A percentile compares a stretch with the other conserved stretches of the same genome.
These are phyloP conservation scores for Orcinus orca DNA, from an alignment of 2,113 vertebrate species.

Conservation along the genomic window DNA sequence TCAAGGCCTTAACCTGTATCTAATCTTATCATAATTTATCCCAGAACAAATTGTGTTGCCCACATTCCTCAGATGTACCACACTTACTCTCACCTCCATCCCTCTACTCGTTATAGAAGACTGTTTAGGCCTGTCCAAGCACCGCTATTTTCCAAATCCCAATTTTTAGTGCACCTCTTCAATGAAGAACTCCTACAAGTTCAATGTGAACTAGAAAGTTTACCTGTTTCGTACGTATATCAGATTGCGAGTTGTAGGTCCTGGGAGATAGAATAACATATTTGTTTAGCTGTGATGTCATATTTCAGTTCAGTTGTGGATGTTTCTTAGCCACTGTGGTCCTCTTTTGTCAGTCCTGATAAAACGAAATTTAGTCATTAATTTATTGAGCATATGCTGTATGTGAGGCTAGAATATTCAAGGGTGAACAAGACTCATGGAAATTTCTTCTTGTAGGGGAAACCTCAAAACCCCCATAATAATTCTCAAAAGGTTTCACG, in stretches of 20 bases:
- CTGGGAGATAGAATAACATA: background rate
- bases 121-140: background rate
- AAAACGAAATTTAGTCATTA: background rate
- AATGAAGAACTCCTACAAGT: background rate
- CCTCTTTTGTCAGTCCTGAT: background rate
- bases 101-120: background rate
- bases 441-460: background rate
- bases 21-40: background rate
- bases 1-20: background rate
- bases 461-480: background rate
- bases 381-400: background rate
- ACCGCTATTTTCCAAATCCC: background rate
- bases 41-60: background rate
- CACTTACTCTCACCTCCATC: background rate
- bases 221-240: background rate
- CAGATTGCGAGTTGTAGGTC: background rate
- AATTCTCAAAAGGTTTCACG: background rate
- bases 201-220: background rate
- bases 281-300: background rate
- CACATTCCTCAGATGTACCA: background rate
- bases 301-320: background rate
- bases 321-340: background rate
- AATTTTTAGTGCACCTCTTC: background rate
- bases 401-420: background rate
- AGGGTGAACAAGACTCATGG: background rate